Evolutionary conservation across 1,140 invertebrate genomes (phyloP), one percentile per base, ranked within the genome.

Genomic region (Pomacea maculata): DNA sequence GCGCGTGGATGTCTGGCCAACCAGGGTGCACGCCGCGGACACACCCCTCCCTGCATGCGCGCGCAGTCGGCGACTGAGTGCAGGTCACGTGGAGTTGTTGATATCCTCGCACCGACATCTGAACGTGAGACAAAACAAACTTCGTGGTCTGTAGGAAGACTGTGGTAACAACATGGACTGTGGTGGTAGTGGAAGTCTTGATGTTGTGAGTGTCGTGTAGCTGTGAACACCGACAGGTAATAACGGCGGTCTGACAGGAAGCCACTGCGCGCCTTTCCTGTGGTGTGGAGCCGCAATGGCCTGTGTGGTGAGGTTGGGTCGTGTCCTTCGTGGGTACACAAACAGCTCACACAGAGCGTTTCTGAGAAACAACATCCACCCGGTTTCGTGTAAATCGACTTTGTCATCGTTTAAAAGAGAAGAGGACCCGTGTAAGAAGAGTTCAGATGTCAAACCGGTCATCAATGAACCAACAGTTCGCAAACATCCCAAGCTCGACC

Each of bases 401-500:
- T 67, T 73, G n/a, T 19, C 79, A 1, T 72, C 65, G 11, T 34
- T 63, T 21, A 55, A 78, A 29, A 34, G 54, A 61, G 75, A 78
- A 72, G 75, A 45, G n/a, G 63, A 80, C 55, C 19, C 67, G 76
- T 11, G 54, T 3, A 2, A 21, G 15, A 70, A 17, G 55, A 17
- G 12, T 11, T 6, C 11, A 15, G 77, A 78, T 12, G 17, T 29
- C 10, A 78, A 78, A 55, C 17, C 25, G n/a, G 67, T 78, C 10
- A 72, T 68, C 72, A 70, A 57, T 64, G 75, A 80, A 73, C 65
- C 54, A 71, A 52, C 64, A 63, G 54, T 55, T 54, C 80, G 78
- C 29, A 52, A 78, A 12, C 84, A 86, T 73, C 83, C 81, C 57
- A 78, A 79, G 19, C 25, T 88, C 29, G 98, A 99, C 92, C 93